Evolutionary conservation across 2,797 vertebrate species (phyloP), one percentile per base, ranked within the genome.

Genomic region (Dendrocincla tyrannina): DNA sequence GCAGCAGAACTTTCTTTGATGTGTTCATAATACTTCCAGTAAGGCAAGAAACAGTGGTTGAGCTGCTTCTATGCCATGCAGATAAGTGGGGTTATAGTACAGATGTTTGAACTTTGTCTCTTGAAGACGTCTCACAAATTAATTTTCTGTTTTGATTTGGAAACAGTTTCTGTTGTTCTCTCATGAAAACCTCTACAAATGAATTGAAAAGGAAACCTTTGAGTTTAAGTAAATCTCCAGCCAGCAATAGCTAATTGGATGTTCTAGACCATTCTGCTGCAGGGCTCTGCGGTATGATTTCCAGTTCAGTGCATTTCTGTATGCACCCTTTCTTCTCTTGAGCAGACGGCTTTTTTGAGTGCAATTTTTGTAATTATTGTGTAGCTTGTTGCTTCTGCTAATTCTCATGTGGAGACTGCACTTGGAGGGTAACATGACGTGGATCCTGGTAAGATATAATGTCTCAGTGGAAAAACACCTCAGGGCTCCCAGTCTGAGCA

Each of bases 191-290:
- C 13, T 85, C 56, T 85, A 39, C 18, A 89, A 70, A 85, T 75
- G 19, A 74, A 30, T 74, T 3, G 5, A 77, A 94, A 85, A 88
- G 49, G 59, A 86, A 80, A 74, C 33, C 20, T 77, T 66, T 58
- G 68, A 84, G 79, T 91, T 83, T 87, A 92, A 91, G 80, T 82
- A 81, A 69, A 68, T 85, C 58, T 85, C 62, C 1, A 4, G 76
- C 75, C 41, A 66, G 80, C 78, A 91, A 47, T 37, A 93, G 78
- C 91, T 94, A 91, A 94, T 96, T 89, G 84, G 83, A 83, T 95
- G 86, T 89, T 95, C 75, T 89, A 93, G 89, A 77, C 59, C 60
- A 11, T 95, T 93, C 68, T 89, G 93, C 96, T 94, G 78, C 69
- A 93, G 88, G 93, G 86, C 69, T 93, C 60, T 67, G 59, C 4